phyloP scores from a whole-genome alignment of 2,113 vertebrate genomes.

The Atractosteus spatula region DNA sequence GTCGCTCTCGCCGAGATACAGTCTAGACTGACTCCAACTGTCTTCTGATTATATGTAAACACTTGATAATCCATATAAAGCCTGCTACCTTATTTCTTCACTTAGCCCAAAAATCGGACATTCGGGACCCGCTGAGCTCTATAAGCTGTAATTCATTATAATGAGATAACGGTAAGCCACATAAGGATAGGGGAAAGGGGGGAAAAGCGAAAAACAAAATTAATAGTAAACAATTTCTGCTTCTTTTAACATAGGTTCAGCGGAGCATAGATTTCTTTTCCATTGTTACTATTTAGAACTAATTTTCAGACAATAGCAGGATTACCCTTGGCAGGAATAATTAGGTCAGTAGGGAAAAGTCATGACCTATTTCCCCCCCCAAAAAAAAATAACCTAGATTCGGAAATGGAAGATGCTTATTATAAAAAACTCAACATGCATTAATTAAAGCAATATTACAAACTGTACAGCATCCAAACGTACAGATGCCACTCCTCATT shows the following conservation, averaged over 20 bases:
- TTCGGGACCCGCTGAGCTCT: not conserved
- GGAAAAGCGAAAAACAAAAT: conserved; percentile 55
- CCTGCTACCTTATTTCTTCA: not conserved
- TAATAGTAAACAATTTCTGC: conserved; percentile 30
- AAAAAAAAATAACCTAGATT: conserved; percentile 13
- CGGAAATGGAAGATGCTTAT: conserved; percentile 12
- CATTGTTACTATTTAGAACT: not conserved
- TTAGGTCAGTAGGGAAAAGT: conserved; percentile 28
- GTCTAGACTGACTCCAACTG: not conserved
- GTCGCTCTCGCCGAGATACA: not conserved
- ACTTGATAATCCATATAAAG: conserved; percentile 6
- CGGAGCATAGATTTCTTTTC: not conserved
- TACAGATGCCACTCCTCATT: not conserved
- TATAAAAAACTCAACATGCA: conserved; percentile 6
- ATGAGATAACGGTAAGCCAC: conserved; percentile 29
- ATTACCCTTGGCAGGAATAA: conserved; percentile 23
- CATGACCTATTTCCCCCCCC: conserved; percentile 22
- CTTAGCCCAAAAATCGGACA: conserved; percentile 7
- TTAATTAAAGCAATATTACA: conserved; percentile 39
- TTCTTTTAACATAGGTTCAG: conserved; percentile 1
- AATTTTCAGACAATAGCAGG: conserved; percentile 16
- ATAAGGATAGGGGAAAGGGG: conserved; percentile 28
- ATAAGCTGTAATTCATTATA: not conserved
- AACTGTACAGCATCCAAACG: too few species aligned
- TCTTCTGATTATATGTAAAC: conserved; percentile 7